These are phyloP conservation scores for Mimumesa dahlbomi DNA, from an alignment of 2,888 invertebrate genomes.

Conservation along the genomic window DNA sequence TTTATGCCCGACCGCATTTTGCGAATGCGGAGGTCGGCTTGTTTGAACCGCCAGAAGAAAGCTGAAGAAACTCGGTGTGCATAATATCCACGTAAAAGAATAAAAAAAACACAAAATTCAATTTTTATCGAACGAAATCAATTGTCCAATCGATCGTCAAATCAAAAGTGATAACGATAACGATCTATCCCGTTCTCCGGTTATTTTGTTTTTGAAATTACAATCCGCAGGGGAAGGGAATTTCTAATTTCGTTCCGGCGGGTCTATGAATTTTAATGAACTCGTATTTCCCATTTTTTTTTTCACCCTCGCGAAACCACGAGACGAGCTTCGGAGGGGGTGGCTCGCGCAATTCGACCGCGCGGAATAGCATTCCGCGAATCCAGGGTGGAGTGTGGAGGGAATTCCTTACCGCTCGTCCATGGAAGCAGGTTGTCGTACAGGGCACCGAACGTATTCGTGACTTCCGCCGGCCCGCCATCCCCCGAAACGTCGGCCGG, in stretches of 20 bases:
- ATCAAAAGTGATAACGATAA: not conserved
- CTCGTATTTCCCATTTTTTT: not conserved
- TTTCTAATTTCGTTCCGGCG: too few species aligned
- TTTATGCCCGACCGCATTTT: slow-evolving; percentile 35
- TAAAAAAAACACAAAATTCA: not conserved
- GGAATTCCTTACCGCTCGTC: slow-evolving; percentile 73
- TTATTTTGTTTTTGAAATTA: too few species aligned
- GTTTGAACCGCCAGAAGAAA: too few species aligned
- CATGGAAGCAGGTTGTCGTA: slow-evolving; percentile 76
- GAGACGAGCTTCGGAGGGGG: not conserved
- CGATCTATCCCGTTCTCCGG: not conserved
- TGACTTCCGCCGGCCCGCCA: slow-evolving; percentile 75
- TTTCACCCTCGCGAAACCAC: not conserved
- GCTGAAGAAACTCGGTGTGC: too few species aligned
- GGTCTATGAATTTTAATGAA: not conserved
- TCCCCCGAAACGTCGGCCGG: slow-evolving; percentile 73
- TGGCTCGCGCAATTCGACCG: not conserved
- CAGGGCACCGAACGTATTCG: slow-evolving; percentile 77
- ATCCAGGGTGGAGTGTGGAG: not conserved
- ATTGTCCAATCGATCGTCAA: too few species aligned
- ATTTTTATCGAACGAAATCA: too few species aligned
- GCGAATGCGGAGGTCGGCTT: not conserved
- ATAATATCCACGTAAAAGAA: not conserved
- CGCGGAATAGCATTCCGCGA: not conserved
- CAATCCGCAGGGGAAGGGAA: too few species aligned